Evolutionary conservation across 2,113 vertebrate genomes (phyloP), one percentile per base, ranked within the genome.

Genomic region (Sminthopsis crassicaudata): DNA sequence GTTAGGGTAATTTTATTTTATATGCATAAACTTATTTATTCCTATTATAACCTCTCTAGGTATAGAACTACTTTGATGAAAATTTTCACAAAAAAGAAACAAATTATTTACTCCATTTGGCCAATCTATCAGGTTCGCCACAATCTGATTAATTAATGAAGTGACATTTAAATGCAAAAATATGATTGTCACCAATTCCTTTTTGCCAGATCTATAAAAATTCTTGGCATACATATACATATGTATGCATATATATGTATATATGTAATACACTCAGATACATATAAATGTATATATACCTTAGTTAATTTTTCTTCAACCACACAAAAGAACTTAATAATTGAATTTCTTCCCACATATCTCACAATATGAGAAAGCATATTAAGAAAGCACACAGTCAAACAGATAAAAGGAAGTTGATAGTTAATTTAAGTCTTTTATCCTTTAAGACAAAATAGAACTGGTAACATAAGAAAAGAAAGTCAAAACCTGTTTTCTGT

Each of bases 61-160:
- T 97, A 51, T 51, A 92, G 89, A 96, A 95, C 46, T 93, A 57
- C 84, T 96, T 95, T 92, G 95, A 97, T 96, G 92, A 89, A 97
- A 97, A 97, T 97, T 94, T 97, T 57, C 90, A 91, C 95, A 67
- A 96, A 97, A 97, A 96, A 95, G 57, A 67, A 90, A 95, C 46
- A 96, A 92, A 97, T 95, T 42, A 97, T 97, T 97, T 97, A 96
- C 90, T 95, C 91, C 95, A 96, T 97, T 84, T 97, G 96, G 97
- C 97, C 97, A 97, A 50, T 96, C 97, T 96, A 92, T 94, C 96
- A 97, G 95, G 94, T 96, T 96, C 91, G 92, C 30, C 96, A 96
- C 94, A 96, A 96, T 96, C 96, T 97, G 97, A 97, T 97, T 96
- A 98, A 84, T 96, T 97, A 97, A 97, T 96, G 95, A 97, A 90